Conservation (phyloP, 2,888 invertebrate genomes). For the Lithophane leautieri region DNA sequence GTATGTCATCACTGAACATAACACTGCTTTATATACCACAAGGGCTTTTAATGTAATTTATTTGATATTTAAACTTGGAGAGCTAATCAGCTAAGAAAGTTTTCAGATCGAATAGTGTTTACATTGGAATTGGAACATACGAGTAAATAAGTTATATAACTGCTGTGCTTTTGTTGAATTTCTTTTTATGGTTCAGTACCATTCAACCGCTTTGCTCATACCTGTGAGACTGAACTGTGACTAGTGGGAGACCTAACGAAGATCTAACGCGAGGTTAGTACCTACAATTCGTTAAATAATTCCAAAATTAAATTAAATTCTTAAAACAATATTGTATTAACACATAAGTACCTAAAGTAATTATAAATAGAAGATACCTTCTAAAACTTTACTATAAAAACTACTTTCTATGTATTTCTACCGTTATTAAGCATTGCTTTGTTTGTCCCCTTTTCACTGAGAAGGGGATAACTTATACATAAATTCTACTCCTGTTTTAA, state of each 20-base stretch:
- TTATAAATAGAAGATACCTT: too few species aligned
- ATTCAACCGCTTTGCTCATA: neutral
- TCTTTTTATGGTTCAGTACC: neutral
- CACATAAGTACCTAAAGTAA: too few species aligned
- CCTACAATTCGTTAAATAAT: too few species aligned
- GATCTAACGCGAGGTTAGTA: neutral
- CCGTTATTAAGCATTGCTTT: neutral
- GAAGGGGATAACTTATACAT: too few species aligned
- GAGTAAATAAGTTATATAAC: too few species aligned
- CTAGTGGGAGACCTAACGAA: constrained; percentile 1
- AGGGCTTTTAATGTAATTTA: neutral
- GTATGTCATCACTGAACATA: constrained; percentile 13
- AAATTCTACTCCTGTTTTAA: too few species aligned
- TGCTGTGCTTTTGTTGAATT: neutral
- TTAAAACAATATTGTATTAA: too few species aligned
- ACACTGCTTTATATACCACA: neutral
- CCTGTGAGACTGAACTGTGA: neutral
- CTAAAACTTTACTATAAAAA: neutral
- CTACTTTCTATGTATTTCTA: neutral
- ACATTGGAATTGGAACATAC: neutral
- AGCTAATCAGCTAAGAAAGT: neutral
- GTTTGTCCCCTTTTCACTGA: neutral
- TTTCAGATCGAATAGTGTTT: neutral
- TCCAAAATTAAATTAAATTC: neutral
- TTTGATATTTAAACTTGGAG: neutral